Base-by-base conservation (phyloP, 2,888 invertebrate genomes). In the Carabus problematicus region DNA sequence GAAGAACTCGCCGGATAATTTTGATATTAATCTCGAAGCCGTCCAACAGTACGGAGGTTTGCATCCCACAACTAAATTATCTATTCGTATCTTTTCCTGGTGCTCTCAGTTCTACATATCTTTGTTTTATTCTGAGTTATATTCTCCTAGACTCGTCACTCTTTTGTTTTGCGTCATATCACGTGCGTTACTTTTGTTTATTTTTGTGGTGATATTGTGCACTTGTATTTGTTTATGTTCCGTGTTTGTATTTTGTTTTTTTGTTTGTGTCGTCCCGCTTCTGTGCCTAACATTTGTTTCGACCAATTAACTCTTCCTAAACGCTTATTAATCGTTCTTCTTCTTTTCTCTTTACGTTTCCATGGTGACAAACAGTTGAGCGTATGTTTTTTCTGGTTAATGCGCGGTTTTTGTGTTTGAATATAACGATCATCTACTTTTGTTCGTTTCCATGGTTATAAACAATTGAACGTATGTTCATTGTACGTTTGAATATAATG, bases 11-110 rank as follows among this genome's bases (percentile, higher is more conserved):
- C 69, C 71, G 67, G 72, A 71, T 72, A 71, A 64, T 62, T 72
- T 64, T 70, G 72, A 74, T 71, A 71, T 71, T 71, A 74, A 73
- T 70, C 72, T 71, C 64, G 72, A 71, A 72, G 72, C 73, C 68
- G 71, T 70, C 69, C 71, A 74, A 70, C 71, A 71, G 64, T 72
- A 72, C 68, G 72, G 71, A 75, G 75, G 75, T 75, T 74, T 74
- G 69, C 61, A 43, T 55, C 42, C 12, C 45, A 52, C 52, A 11
- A 16, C 19, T 52, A 52, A 52, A 4, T 52, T 56, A 45, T 56
- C 14, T 56, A 29, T 56, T 6, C 8, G 9, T 3, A 19, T 56
- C 1, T 56, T 56, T 56, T 9, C 29, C 29, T 56, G 12, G 56
- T 29, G 29, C 9, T 56, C 11, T 56, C 11, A 56, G 56, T 56